These are phyloP conservation scores for Linurgus olivaceus DNA, from an alignment of 2,797 vertebrate species.

Conservation along the genomic window DNA sequence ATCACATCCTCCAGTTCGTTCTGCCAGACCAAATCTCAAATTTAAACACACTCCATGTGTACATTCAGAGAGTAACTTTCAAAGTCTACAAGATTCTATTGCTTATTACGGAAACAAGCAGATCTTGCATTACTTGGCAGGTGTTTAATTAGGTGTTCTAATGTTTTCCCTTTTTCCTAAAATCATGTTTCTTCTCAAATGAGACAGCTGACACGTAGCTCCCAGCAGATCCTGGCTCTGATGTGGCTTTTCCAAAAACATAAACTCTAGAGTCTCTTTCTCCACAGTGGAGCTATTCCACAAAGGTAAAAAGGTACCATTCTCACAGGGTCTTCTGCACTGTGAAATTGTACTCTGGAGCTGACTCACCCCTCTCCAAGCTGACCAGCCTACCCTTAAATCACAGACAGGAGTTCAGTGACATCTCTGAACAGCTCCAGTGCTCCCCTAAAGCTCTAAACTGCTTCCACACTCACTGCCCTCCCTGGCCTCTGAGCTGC, in stretches of 20 bases:
- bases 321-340: neutral
- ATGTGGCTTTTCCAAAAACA: neutral
- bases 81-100: neutral
- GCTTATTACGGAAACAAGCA: neutral
- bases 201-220: neutral
- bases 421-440: neutral
- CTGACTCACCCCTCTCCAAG: neutral
- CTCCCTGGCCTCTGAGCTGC: neutral
- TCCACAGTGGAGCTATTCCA: neutral
- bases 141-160: neutral
- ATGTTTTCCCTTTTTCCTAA: neutral
- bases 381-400: neutral
- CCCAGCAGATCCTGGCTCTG: neutral
- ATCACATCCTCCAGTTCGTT: neutral
- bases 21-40: neutral
- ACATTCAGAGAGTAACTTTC: neutral
- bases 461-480: neutral
- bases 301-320: neutral
- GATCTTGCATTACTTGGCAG: neutral
- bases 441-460: neutral
- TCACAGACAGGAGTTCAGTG: accelerated
- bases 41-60: neutral
- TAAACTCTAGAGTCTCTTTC: neutral
- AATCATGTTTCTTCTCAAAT: neutral
- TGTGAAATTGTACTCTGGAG: neutral